A percentile compares a stretch with the other conserved stretches of the same genome.
Evolutionary conservation across 2,797 vertebrate species (phyloP).

Genomic region (Propithecus perrieri): DNA sequence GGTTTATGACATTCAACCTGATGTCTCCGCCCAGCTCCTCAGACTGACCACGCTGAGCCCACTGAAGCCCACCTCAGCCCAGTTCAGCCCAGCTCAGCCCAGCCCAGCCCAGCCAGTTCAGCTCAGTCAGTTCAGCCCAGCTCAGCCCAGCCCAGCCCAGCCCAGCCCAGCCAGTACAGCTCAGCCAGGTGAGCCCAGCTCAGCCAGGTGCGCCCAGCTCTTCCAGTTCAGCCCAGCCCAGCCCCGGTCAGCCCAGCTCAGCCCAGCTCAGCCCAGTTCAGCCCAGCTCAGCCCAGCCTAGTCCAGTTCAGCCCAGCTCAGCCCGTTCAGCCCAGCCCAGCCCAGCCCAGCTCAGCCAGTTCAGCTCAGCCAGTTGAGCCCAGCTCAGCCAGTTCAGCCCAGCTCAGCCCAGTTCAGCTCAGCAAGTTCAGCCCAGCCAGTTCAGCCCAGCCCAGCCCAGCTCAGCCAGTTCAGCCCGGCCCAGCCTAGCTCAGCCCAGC

Average conservation of each 20-base stretch:
- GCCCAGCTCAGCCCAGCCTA: rapidly evolving
- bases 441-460: rapidly evolving
- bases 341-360: rapidly evolving
- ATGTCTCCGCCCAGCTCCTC: too few relatives aligned
- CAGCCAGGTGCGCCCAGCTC: rapidly evolving
- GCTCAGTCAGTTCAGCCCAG: rapidly evolving
- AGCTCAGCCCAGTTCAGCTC: rapidly evolving
- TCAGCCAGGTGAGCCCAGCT: rapidly evolving
- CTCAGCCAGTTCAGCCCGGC: rapidly evolving
- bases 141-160: rapidly evolving
- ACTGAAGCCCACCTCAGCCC: rapidly evolving
- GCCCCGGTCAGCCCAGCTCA: rapidly evolving
- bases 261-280: rapidly evolving
- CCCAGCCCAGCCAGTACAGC: rapidly evolving
- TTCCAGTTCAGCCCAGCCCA: rapidly evolving
- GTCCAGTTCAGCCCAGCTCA: rapidly evolving
- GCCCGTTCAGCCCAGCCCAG: rapidly evolving
- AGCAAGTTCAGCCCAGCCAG: rapidly evolving
- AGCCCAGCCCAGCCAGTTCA: not conserved
- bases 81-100: rapidly evolving
- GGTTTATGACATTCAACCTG: not conserved
- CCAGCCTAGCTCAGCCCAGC: rapidly evolving
- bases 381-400: rapidly evolving
- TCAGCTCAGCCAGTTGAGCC: rapidly evolving
- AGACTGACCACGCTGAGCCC: not conserved